A percentile compares a stretch with the other conserved stretches of the same genome.
These are phyloP conservation scores for Dorcus hopei DNA, from an alignment of 2,888 invertebrate genomes.

Conservation along the genomic window DNA sequence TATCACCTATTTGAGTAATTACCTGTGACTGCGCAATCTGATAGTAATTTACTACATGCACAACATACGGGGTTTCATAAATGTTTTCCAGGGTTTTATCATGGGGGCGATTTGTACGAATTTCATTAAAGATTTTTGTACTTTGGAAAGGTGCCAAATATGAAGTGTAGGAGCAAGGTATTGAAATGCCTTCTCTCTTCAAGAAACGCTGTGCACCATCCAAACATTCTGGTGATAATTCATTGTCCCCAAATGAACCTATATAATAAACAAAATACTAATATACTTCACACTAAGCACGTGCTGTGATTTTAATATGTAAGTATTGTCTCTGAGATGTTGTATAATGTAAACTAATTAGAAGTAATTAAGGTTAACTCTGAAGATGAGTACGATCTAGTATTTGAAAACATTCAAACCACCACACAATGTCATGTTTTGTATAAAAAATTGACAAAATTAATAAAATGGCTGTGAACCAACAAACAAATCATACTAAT, in stretches of 20 bases:
- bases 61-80: constrained; percentile 88
- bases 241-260: constrained; percentile 97
- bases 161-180: constrained; percentile 86
- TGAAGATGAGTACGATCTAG: too few species aligned
- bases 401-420: too few species aligned
- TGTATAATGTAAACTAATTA: too few species aligned
- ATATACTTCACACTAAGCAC: too few species aligned
- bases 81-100: constrained; percentile 55
- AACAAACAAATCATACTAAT: not conserved
- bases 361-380: too few species aligned
- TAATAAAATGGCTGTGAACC: too few species aligned
- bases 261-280: constrained; percentile 16
- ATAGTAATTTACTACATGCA: constrained; percentile 83
- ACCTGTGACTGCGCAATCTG: constrained; percentile 69
- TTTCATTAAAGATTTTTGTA: constrained; percentile 79
- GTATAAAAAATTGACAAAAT: too few species aligned
- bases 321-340: too few species aligned
- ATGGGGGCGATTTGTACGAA: constrained; percentile 52
- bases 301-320: too few species aligned
- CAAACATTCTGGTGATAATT: constrained; percentile 95
- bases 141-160: constrained; percentile 92
- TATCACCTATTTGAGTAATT: constrained; percentile 5
- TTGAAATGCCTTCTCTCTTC: constrained; percentile 80
- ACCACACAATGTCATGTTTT: too few species aligned
- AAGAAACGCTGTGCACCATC: constrained; percentile 89